Base-by-base conservation (phyloP, 2,888 invertebrate species). In the Melanchra persicariae region DNA sequence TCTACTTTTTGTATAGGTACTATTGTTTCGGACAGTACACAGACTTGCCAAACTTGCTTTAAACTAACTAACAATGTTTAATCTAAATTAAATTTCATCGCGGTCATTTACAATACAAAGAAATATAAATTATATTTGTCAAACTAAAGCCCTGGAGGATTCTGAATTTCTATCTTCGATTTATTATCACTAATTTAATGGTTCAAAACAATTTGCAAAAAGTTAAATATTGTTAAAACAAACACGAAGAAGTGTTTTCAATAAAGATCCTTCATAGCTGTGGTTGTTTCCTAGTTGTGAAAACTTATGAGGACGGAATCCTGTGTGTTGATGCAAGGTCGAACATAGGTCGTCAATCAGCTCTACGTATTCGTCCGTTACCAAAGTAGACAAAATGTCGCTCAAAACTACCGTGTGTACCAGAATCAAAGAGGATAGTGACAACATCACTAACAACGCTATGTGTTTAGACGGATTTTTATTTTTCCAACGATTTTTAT, bases 401-500 rank as follows among this genome's bases (percentile, higher is more conserved):
- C 0, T 24, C 2, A 17, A 12, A 43, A 60, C 49, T 47, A 22
- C 1, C 26, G 7, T 17, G n/a, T 26, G 12, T 7, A 5, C 7
- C 12, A 19, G 15, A 52, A 40, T 26, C 19, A 49, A 69, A 70
- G 17, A 30, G 63, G 17, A 12, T 22, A 24, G 55, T 57, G 59
- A 43, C 54, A 15, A 63, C 63, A 49, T 63, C 34, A 49, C 22
- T 49, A 19, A 22, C 12, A 37, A n/a, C n/a, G n/a, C 40, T 22
- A 17, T 59, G 22, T 40, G 22, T 70, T 19, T 37, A 17, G 12
- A 43, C 19, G 22, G 12, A 10, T 30, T 55, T 63, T 59, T 58
- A 54, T 69, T 66, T 37, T 45, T 58, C 59, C 22, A 24, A 49
- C 19, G 15, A 5, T 47, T 66, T 72, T 72, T 67, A 63, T 67